Conservation (phyloP, 2,797 vertebrate species). For the Acanthurus leucopareius region DNA sequence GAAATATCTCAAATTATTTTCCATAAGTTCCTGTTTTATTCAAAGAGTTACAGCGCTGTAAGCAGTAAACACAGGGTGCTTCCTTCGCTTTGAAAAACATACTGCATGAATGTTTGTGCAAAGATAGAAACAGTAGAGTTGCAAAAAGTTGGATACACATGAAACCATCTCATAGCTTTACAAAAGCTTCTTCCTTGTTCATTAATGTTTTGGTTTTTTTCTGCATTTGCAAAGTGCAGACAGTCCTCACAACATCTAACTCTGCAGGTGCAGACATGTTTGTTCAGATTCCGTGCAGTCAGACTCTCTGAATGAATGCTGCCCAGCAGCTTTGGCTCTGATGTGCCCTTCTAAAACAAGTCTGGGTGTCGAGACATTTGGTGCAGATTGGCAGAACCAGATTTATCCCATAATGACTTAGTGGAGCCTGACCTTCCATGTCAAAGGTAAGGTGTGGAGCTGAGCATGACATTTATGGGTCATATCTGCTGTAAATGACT, state of each 20-base stretch:
- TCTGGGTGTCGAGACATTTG: neutral
- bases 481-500: slow-evolving; percentile 48
- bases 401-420: slow-evolving; percentile 50
- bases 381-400: slow-evolving; percentile 16
- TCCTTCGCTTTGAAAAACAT: neutral
- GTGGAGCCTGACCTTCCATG: slow-evolving; percentile 43
- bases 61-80: neutral
- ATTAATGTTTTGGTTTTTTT: slow-evolving; percentile 38
- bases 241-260: slow-evolving; percentile 6
- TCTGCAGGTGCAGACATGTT: slow-evolving; percentile 7
- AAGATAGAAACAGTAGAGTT: neutral
- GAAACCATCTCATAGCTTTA: slow-evolving; percentile 11
- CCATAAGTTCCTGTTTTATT: neutral
- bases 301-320: slow-evolving; percentile 16
- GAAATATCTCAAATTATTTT: neutral
- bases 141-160: neutral
- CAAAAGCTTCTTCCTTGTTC: neutral
- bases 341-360: slow-evolving; percentile 30
- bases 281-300: neutral
- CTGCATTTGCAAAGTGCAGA: neutral
- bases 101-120: neutral
- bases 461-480: slow-evolving; percentile 62
- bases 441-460: slow-evolving; percentile 55
- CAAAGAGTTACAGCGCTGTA: too few relatives aligned
- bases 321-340: neutral